Conservation (phyloP, 2,888 invertebrate species). For the Empis livida region DNA sequence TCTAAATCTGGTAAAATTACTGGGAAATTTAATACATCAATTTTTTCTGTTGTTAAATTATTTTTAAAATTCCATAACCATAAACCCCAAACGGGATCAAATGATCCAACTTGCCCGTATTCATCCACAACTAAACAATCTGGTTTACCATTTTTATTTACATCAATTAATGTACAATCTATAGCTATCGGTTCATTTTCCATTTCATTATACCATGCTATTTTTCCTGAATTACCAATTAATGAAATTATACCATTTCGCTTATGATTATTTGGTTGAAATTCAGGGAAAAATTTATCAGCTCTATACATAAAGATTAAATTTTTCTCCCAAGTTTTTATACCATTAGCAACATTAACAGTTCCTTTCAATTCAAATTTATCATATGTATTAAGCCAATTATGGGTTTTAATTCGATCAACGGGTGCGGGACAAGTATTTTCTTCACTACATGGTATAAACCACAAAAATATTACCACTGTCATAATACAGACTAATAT, state of each 20-base stretch:
- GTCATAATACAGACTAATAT: slow-evolving; percentile 57
- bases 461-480: slow-evolving; percentile 60
- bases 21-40: slow-evolving; percentile 53
- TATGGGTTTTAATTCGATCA: slow-evolving; percentile 46
- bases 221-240: slow-evolving; percentile 53
- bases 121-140: slow-evolving; percentile 66
- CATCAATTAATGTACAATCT: slow-evolving; percentile 60
- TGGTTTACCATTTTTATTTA: slow-evolving; percentile 53
- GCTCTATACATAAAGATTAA: slow-evolving; percentile 62
- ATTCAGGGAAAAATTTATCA: slow-evolving; percentile 45
- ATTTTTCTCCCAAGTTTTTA: slow-evolving; percentile 51
- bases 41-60: slow-evolving; percentile 27
- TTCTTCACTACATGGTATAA: slow-evolving; percentile 58
- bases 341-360: slow-evolving; percentile 54
- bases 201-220: slow-evolving; percentile 61
- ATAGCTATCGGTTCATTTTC: slow-evolving; percentile 55
- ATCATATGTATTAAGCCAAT: slow-evolving; percentile 55
- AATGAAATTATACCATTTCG: slow-evolving; percentile 53
- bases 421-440: slow-evolving; percentile 47
- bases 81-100: slow-evolving; percentile 47
- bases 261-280: slow-evolving; percentile 33
- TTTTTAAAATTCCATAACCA: slow-evolving; percentile 39
- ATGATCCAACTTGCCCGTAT: slow-evolving; percentile 47
- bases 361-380: slow-evolving; percentile 56
- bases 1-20: slow-evolving; percentile 58